A percentile compares a stretch with the other conserved stretches of the same genome.
phyloP scores from a whole-genome alignment of 1,140 invertebrate genomes.

The Sinonovacula constricta region DNA sequence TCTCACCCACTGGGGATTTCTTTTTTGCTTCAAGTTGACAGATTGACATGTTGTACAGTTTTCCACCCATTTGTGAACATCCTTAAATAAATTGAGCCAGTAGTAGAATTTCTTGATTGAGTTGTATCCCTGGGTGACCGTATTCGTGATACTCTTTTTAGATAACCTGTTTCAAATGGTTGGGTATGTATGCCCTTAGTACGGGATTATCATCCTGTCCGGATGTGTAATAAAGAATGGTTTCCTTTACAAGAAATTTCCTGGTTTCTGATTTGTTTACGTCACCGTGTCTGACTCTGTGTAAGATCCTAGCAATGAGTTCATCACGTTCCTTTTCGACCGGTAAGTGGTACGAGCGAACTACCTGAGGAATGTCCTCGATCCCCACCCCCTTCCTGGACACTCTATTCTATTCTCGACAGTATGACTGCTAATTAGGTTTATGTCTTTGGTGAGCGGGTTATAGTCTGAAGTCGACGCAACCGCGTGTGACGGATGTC shows the following conservation, averaged over 20 bases:
- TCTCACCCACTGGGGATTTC: slow-evolving; percentile 47
- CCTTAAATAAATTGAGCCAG: slow-evolving; percentile 52
- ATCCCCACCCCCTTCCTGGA: neutral
- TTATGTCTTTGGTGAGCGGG: neutral
- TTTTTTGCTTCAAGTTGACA: slow-evolving; percentile 3
- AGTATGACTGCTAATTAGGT: slow-evolving; percentile 5
- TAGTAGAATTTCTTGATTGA: slow-evolving; percentile 38
- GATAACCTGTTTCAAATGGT: neutral
- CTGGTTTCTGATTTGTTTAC: neutral
- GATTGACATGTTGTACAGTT: slow-evolving; percentile 50
- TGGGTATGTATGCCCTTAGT: slow-evolving; percentile 22
- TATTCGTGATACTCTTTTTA: slow-evolving; percentile 50
- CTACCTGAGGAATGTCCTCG: neutral
- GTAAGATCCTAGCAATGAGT: slow-evolving; percentile 1
- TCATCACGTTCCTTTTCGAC: slow-evolving; percentile 42
- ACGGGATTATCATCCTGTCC: slow-evolving; percentile 29
- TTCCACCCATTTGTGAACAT: slow-evolving; percentile 7
- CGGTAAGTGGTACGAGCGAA: neutral
- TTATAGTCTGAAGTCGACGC: slow-evolving; percentile 31
- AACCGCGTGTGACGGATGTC: neutral
- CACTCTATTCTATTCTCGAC: slow-evolving; percentile 44
- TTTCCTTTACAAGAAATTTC: slow-evolving; percentile 28
- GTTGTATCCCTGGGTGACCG: slow-evolving; percentile 48
- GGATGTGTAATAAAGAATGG: slow-evolving; percentile 46
- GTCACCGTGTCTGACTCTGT: neutral